Percentiles rank a stretch among this genome's conserved stretches.
phyloP scores from a whole-genome alignment of 1,140 invertebrate species.

The Drosophila elegans region DNA sequence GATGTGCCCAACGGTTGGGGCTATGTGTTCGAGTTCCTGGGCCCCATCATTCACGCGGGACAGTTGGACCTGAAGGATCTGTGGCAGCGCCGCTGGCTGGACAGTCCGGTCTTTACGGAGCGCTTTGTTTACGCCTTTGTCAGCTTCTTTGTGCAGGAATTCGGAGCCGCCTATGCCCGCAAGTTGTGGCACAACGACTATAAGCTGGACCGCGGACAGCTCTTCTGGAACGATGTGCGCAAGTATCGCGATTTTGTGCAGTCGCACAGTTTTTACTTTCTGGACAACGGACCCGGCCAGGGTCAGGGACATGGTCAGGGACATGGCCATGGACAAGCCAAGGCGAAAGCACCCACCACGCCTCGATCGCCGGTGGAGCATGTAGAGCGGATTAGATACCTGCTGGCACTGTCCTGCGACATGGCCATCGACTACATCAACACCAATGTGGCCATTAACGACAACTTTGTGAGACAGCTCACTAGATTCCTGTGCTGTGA shows the following conservation, averaged over 20 bases:
- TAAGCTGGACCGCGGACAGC: conserved; percentile 67
- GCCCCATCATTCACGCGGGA: conserved; percentile 65
- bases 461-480: conserved; percentile 67
- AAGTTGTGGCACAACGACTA: conserved; percentile 74
- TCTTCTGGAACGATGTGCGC: conserved; percentile 63
- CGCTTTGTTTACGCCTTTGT: conserved; percentile 74
- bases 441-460: conserved; percentile 75
- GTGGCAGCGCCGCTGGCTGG: conserved; percentile 70
- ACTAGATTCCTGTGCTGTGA: conserved; percentile 82
- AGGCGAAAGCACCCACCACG: conserved; percentile 27
- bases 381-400: conserved; percentile 64
- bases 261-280: conserved; percentile 62
- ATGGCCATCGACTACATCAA: conserved; percentile 81
- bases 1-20: conserved; percentile 79
- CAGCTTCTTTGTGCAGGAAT: conserved; percentile 72
- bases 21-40: conserved; percentile 79
- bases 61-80: conserved; percentile 62
- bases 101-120: conserved; percentile 43
- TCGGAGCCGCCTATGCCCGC: conserved; percentile 68
- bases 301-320: conserved; percentile 17
- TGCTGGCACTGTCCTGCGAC: conserved; percentile 60
- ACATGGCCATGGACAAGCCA: conserved; percentile 5
- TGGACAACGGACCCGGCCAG: conserved; percentile 43
- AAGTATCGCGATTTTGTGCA: conserved; percentile 67
- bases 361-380: conserved; percentile 59